A percentile compares a stretch with the other conserved stretches of the same genome.
Conservation (phyloP, 1,140 invertebrate genomes). For the Antheraea pernyi region DNA sequence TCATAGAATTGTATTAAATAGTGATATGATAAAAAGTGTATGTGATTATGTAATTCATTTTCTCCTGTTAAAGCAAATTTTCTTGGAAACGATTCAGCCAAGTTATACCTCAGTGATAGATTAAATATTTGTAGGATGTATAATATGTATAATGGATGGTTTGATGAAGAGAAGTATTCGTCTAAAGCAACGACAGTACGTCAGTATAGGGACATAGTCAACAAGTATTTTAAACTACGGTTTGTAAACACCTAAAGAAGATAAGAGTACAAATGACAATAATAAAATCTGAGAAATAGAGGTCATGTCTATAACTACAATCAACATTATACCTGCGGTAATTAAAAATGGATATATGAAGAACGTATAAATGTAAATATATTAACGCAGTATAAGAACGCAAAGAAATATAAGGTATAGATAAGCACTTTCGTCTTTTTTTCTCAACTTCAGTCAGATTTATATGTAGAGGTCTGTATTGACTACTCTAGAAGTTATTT, state of each 20-base stretch:
- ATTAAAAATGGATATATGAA: too few species aligned
- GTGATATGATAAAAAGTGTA: conserved; percentile 14
- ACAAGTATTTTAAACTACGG: neutral
- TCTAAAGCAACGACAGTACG: neutral
- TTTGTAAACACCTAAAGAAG: neutral
- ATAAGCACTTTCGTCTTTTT: too few species aligned
- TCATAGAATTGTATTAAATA: conserved; percentile 18
- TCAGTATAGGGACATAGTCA: neutral
- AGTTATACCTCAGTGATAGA: neutral
- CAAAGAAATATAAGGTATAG: too few species aligned
- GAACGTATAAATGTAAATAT: too few species aligned
- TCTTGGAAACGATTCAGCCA: neutral
- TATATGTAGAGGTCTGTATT: too few species aligned
- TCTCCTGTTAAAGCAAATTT: neutral
- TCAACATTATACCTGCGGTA: too few species aligned
- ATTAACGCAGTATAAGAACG: too few species aligned
- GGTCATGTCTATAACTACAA: neutral
- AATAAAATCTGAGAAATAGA: neutral
- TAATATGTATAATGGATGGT: neutral
- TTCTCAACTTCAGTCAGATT: too few species aligned
- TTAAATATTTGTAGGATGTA: neutral
- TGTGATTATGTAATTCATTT: neutral
- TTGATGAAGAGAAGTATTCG: neutral
- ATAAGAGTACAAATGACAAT: too few species aligned
- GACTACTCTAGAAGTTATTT: too few species aligned